These are phyloP conservation scores for Lasioglossum zephyrum DNA, from an alignment of 2,888 invertebrate species.

Conservation along the genomic window DNA sequence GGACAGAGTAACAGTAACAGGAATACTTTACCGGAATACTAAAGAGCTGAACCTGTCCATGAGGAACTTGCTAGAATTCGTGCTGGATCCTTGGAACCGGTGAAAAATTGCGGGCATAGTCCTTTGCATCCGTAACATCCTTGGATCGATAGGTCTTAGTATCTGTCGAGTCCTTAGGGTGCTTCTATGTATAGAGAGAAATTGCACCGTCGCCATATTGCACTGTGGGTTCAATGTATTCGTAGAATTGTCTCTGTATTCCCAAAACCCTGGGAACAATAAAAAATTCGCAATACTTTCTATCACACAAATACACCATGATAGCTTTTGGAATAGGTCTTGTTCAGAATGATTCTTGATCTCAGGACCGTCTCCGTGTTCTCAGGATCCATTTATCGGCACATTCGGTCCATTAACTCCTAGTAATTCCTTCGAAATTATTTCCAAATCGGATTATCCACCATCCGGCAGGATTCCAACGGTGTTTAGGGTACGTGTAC, in stretches of 20 bases:
- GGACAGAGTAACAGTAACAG: background rate
- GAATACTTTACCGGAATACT: constrained; percentile 9
- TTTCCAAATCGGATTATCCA: background rate
- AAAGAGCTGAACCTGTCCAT: background rate
- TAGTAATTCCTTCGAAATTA: background rate
- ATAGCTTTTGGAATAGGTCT: background rate
- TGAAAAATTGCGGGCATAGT: background rate
- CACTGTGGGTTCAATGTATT: background rate
- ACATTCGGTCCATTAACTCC: background rate
- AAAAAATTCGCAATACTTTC: background rate
- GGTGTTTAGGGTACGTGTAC: background rate
- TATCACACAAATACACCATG: background rate
- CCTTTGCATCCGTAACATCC: background rate
- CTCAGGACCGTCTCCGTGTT: background rate
- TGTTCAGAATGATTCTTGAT: background rate
- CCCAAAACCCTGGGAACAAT: too few relatives aligned
- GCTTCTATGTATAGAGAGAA: background rate
- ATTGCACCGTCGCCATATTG: background rate
- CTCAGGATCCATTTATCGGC: background rate
- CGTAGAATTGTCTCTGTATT: too few relatives aligned
- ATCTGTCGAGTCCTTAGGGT: background rate
- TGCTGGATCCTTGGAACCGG: background rate
- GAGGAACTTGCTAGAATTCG: background rate
- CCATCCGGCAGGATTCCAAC: background rate
- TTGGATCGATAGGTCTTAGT: background rate